Conservation (phyloP, 92 coral and sea anemone genomes). For the Phymanthus crucifer region DNA sequence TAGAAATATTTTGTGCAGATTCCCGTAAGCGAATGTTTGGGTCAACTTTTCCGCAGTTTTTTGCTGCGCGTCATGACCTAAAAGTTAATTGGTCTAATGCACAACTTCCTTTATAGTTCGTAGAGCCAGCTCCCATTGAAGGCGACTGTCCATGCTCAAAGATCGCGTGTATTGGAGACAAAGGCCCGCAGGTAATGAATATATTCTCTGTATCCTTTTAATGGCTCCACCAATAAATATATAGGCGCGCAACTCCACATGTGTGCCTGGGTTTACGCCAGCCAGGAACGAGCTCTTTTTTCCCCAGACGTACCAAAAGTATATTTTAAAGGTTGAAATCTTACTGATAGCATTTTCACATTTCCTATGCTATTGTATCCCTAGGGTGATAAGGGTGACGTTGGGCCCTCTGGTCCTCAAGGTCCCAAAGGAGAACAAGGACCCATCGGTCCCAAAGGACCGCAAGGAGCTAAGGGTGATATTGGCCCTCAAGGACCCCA, state of each 20-base stretch:
- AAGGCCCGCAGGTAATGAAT: constrained; percentile 33
- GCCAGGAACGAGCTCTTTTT: too few species aligned
- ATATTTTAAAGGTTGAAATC: too few species aligned
- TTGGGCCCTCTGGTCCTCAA: constrained; percentile 28
- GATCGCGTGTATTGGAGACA: constrained; percentile 34
- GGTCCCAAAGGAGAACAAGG: constrained; percentile 29
- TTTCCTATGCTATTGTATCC: background rate
- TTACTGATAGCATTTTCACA: background rate
- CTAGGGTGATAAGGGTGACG: constrained; percentile 34
- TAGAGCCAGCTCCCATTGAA: constrained; percentile 43
- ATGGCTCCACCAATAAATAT: too few species aligned
- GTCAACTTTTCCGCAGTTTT: too few species aligned
- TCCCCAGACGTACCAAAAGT: too few species aligned
- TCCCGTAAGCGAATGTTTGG: background rate
- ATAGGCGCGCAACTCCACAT: too few species aligned
- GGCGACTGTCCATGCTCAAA: constrained; percentile 54
- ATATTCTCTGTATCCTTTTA: too few species aligned
- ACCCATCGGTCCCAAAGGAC: constrained; percentile 7
- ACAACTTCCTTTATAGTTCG: constrained; percentile 17
- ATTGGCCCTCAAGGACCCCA: constrained; percentile 6
- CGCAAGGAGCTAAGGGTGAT: constrained; percentile 12
- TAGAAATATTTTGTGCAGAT: too few species aligned
- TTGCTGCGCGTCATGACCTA: too few species aligned
- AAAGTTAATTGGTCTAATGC: background rate
- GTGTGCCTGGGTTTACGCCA: too few species aligned